Evolutionary conservation across 2,113 vertebrate species (phyloP).

Genomic region (Gnathonemus echidnorhynchus): DNA sequence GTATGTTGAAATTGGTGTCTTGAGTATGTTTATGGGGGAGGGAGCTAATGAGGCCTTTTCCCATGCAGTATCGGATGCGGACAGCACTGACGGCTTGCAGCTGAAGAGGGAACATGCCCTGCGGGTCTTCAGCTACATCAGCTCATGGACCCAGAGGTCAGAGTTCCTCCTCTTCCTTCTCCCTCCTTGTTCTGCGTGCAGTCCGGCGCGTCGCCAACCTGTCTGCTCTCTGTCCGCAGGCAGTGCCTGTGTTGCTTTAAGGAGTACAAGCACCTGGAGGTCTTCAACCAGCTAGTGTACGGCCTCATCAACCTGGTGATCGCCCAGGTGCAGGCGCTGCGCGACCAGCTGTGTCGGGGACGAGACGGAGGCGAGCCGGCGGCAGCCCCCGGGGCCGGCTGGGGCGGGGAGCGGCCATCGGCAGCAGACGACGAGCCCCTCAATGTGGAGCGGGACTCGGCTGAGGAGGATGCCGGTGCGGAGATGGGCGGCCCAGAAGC

Average conservation of each 20-base stretch:
- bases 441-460: constrained; percentile 83
- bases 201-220: neutral
- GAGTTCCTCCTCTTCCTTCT: neutral
- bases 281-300: constrained; percentile 98
- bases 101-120: constrained; percentile 98
- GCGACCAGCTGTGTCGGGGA: constrained; percentile 68
- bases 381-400: constrained; percentile 60
- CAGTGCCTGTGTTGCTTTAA: constrained; percentile 99
- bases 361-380: constrained; percentile 33
- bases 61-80: constrained; percentile 87
- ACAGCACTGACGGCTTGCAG: constrained; percentile 89
- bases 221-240: constrained; percentile 58
- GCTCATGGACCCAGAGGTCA: constrained; percentile 98
- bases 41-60: constrained; percentile 6
- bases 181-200: too few relatives aligned
- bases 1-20: neutral
- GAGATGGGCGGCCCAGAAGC: constrained; percentile 36
- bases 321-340: constrained; percentile 80
- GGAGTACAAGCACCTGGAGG: constrained; percentile 98
- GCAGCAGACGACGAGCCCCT: constrained; percentile 73
- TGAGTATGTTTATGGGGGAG: neutral
- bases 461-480: constrained; percentile 66
- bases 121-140: constrained; percentile 97
- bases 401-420: constrained; percentile 64
- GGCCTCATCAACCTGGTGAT: constrained; percentile 98